Base-by-base conservation (phyloP, 2,888 invertebrate genomes). In the Amblyjoppa fuscipennis region DNA sequence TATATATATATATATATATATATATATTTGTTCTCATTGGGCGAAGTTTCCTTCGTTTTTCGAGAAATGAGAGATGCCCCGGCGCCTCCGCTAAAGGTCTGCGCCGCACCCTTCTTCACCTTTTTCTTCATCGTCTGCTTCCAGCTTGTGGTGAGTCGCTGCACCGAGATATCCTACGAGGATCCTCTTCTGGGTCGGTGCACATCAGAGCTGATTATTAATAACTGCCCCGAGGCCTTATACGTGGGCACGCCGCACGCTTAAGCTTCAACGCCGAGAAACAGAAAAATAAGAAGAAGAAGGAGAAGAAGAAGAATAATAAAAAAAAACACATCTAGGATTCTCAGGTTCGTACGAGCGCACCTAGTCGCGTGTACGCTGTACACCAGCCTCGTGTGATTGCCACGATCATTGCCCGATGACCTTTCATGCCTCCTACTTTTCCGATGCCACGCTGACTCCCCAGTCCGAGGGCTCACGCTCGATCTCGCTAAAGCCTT, bases 121-220 rank as follows among this genome's bases (percentile, higher is more conserved):
- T 85, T 89, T 89, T 85, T 87, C 87, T 87, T 88, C 88, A 80
- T 86, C 86, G 74, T 82, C 84, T 73, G 84, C 76, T 78, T 80
- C 85, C 28, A 59, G 83, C 84, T 88, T 81, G 66, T 11, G 41
- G 41, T 68, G 66, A 85, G 73, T 64, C 69, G 68, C n/a, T 77
- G 51, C 74, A 81, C 80, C 64, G 83, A 77, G 77, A 74, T 51
- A 71, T 84, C 81, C 79, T 84, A 79, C 84, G 77, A 86, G 81
- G 86, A 88, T 88, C 85, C 88, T 87, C 88, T 87, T 88, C 87
- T 88, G 87, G 88, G 88, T 88, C 88, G 88, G 81, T 83, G 79
- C 59, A 79, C 85, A 80, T 76, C 85, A 85, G 83, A 85, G 85
- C 85, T 87, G 87, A 88, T 88, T 88, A 88, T 88, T 88, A 88